Evolutionary conservation across 2,797 vertebrate genomes (phyloP), one percentile per base, ranked within the genome.

Genomic region (Prunella strophiata): DNA sequence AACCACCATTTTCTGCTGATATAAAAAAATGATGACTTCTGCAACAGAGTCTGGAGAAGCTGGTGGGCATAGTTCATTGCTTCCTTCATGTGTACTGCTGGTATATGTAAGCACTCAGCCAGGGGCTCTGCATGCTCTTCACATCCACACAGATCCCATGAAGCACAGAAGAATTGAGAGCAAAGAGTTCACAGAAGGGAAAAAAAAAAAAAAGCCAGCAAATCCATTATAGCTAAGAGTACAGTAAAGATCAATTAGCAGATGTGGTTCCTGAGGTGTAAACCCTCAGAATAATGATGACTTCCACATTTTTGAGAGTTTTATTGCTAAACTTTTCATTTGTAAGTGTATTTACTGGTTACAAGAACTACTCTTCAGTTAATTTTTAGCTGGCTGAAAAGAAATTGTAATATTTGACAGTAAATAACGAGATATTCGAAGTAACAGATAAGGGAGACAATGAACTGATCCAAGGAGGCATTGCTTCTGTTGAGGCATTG

Each of bases 361-460:
- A 23, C 18, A 70, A 61, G 38, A 75, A 40, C 5, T 48, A 77
- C 25, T 25, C 29, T 83, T 27, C 48, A 84, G 40, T 68, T 65
- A n/a, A 75, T 66, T 78, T 94, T 23, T 36, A 58, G 7, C 34
- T 94, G 52, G 22, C 26, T 93, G 47, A 86, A 94, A 80, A 73
- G 7, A 84, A 83, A 75, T 22, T 11, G 32, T 34, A 68, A 70
- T 75, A 62, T 62, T 55, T 66, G 51, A 66, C 88, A 51, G 21
- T 57, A 91, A 63, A 75, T 45, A 75, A 40, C 16, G 52, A 63
- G 72, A 83, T 16, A 47, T 51, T 88, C 18, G 13, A 61, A 90
- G 26, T 48, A 57, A 38, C 11, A 57, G 34, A 81, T 66, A 52
- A 70, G 30, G 23, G 27, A 30, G 16, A 70, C 58, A 84, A 82